Conservation (phyloP, 2,797 vertebrate species). For the Linurgus olivaceus region DNA sequence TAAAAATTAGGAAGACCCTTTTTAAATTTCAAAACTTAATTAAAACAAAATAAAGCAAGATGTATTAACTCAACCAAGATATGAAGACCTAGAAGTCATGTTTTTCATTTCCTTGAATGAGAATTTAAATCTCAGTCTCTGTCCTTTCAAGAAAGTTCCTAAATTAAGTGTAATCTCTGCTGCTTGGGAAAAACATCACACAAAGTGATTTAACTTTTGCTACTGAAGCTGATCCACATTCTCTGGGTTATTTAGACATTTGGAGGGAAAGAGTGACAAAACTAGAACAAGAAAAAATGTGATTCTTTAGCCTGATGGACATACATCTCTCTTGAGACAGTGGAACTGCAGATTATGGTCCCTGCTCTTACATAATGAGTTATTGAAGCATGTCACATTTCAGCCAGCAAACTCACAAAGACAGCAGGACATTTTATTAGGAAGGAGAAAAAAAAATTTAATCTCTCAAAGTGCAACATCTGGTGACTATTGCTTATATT, state of each 20-base stretch:
- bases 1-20: neutral
- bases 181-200: neutral
- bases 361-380: neutral
- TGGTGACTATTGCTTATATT: conserved; percentile 19
- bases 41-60: neutral
- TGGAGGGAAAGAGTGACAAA: neutral
- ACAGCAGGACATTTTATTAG: conserved; percentile 45
- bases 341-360: neutral
- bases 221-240: neutral
- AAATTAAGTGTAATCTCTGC: neutral
- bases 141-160: neutral
- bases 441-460: neutral
- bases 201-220: neutral
- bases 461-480: conserved; percentile 48
- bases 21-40: neutral
- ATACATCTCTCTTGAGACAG: neutral
- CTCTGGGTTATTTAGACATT: neutral
- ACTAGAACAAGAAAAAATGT: neutral
- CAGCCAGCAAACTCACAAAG: neutral
- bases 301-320: neutral
- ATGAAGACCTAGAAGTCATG: neutral
- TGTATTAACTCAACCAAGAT: neutral
- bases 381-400: neutral
- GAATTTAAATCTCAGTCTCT: neutral
- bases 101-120: neutral